Conservation (phyloP, 2,113 vertebrate species). For the Brienomyrus brachyistius region DNA sequence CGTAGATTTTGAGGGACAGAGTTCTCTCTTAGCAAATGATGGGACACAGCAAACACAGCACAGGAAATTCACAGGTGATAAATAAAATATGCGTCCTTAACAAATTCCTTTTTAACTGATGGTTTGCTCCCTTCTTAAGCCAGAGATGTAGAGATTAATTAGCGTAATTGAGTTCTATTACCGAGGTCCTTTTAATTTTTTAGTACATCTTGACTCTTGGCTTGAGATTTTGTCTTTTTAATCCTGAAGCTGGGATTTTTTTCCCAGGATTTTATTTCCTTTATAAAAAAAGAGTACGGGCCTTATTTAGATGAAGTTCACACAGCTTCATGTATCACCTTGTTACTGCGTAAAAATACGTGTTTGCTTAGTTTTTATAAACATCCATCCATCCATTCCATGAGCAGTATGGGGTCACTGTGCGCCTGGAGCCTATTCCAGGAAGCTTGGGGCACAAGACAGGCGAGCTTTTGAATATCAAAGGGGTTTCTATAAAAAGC, state of each 20-base stretch:
- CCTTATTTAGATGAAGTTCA: neutral
- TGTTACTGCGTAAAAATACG: neutral
- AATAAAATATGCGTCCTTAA: constrained; percentile 43
- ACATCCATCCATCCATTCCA: neutral
- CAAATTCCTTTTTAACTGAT: constrained; percentile 41
- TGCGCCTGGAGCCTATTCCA: neutral
- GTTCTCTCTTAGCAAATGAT: constrained; percentile 31
- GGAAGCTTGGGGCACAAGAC: neutral
- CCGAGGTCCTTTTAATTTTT: constrained; percentile 31
- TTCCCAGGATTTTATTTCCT: neutral
- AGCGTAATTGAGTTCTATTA: constrained; percentile 45
- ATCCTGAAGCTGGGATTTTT: neutral
- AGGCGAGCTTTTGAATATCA: neutral
- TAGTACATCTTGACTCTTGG: constrained; percentile 17
- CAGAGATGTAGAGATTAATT: constrained; percentile 43
- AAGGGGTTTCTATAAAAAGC: neutral
- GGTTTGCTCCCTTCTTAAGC: constrained; percentile 8
- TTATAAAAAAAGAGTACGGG: neutral
- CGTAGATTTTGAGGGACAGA: constrained; percentile 43
- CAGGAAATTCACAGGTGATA: constrained; percentile 9
- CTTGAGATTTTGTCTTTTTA: neutral
- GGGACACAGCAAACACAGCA: constrained; percentile 21
- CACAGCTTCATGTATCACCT: neutral
- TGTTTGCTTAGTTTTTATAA: neutral
- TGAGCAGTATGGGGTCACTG: neutral